phyloP scores from a whole-genome alignment of 2,113 vertebrate species.

The Salvelinus alpinus region DNA sequence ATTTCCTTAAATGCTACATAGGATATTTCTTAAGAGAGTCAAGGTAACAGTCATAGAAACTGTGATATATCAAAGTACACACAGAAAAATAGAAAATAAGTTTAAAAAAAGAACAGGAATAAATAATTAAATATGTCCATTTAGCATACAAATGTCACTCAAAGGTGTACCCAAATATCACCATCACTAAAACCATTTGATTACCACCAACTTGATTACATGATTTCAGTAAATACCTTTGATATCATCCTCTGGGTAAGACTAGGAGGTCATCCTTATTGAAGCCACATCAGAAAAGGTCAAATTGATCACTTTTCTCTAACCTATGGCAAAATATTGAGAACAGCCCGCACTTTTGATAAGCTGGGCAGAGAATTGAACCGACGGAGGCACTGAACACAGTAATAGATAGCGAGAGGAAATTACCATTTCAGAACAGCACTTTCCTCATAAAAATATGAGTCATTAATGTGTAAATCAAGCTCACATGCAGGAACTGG shows the following conservation, averaged over 20 bases:
- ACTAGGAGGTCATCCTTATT: constrained; percentile 36
- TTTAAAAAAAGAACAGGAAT: constrained; percentile 49
- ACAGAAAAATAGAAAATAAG: constrained; percentile 37
- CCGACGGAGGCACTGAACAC: constrained; percentile 65
- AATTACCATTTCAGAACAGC: no score
- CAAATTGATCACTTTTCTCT: constrained; percentile 38
- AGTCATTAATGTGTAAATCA: no score
- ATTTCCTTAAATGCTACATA: constrained; percentile 52
- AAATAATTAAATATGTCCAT: constrained; percentile 66
- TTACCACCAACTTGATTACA: constrained; percentile 32
- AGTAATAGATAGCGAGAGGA: constrained; percentile 43
- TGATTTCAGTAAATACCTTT: constrained; percentile 44
- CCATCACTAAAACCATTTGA: constrained; percentile 42
- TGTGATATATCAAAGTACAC: constrained; percentile 55
- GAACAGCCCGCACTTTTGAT: constrained; percentile 47
- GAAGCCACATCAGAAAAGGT: constrained; percentile 22
- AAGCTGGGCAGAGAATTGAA: constrained; percentile 41
- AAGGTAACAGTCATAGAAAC: constrained; percentile 49
- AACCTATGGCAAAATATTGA: constrained; percentile 32
- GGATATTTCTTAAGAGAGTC: constrained; percentile 12
- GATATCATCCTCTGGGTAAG: constrained; percentile 53
- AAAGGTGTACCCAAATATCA: constrained; percentile 36
- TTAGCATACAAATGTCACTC: constrained; percentile 51
- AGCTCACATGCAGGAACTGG: no score
- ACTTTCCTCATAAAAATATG: no score